Base-by-base conservation (phyloP, 2,888 invertebrate species). In the Alitta virens region DNA sequence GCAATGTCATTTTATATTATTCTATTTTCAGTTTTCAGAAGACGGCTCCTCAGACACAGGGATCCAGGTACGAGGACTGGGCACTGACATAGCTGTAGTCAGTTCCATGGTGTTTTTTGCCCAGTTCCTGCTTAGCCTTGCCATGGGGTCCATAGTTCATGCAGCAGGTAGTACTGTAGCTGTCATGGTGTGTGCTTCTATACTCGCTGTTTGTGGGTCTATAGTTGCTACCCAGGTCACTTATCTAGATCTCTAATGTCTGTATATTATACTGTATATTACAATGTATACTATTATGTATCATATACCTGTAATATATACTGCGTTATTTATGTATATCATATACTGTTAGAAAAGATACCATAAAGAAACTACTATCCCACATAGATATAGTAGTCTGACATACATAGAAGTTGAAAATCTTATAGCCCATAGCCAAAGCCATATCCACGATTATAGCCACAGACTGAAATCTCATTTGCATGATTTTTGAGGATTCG, bases 61-160 rank as follows among this genome's bases (percentile, higher is more conserved):
- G 46, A 46, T 33, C n/a, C 76, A 76, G 61, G 72, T 82, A n/a
- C 88, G 96, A 12, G 96, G 96, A 3, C 86, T 97, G 58, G 96
- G 96, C 7, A 97, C 96, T 0, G 96, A 97, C 79, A 89, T 97
- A 0, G 96, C 95, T 0, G 89, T 96, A 58, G 91, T 97, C 42
- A 92, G 94, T 77, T 92, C 92, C 77, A 96, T 96, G 90, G 95
- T 94, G 2, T 97, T 97, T 81, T 86, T 96, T 67, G 96, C 96
- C 0, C 97, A 97, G 82, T 92, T 96, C 75, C 85, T 92, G 42
- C 86, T 97, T 14, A 95, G 95, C 0, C 85, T 92, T 12, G 68
- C 72, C 59, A 75, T 79, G 71, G 80, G 80, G 5, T 69, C 71
- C 26, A 90, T 96, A 56, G 91, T 96, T 9, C 73, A 80, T 49